Evolutionary conservation across 1,140 invertebrate species (phyloP).

Genomic region (Sesamia nonagrioides): DNA sequence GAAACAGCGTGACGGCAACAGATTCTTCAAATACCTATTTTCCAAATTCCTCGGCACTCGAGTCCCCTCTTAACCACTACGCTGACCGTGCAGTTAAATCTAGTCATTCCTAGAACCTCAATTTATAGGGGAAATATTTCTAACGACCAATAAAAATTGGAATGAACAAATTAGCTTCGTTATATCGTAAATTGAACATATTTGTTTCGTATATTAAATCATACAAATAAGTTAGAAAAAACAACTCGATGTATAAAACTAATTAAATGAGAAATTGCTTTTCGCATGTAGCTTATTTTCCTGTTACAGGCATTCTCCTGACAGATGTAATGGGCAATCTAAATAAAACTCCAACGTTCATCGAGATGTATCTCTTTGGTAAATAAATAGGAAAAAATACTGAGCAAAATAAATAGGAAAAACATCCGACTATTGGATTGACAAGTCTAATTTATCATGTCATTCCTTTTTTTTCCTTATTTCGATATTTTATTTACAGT

Average conservation of each 20-base stretch:
- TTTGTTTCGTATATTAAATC: slow-evolving; percentile 1
- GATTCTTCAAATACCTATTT: too few species aligned
- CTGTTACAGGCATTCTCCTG: neutral
- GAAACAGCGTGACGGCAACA: too few species aligned
- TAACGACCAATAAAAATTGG: neutral
- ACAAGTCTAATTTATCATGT: neutral
- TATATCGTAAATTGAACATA: neutral
- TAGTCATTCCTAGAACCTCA: too few species aligned
- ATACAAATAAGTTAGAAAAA: neutral
- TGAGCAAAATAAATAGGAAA: neutral
- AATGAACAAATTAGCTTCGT: neutral
- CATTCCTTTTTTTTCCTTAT: neutral
- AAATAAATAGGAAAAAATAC: neutral
- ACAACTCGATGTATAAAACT: slow-evolving; percentile 28
- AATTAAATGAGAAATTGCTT: slow-evolving; percentile 44
- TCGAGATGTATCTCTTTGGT: slow-evolving; percentile 3
- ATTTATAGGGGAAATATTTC: too few species aligned
- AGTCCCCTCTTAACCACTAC: too few species aligned
- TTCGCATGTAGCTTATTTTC: slow-evolving; percentile 29
- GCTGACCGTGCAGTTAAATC: too few species aligned
- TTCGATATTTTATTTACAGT: too few species aligned
- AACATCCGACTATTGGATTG: neutral
- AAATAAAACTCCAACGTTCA: slow-evolving; percentile 30
- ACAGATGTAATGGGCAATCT: slow-evolving; percentile 5
- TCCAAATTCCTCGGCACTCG: too few species aligned